Conservation (phyloP, 2,888 invertebrate species). For the Belgica antarctica region DNA sequence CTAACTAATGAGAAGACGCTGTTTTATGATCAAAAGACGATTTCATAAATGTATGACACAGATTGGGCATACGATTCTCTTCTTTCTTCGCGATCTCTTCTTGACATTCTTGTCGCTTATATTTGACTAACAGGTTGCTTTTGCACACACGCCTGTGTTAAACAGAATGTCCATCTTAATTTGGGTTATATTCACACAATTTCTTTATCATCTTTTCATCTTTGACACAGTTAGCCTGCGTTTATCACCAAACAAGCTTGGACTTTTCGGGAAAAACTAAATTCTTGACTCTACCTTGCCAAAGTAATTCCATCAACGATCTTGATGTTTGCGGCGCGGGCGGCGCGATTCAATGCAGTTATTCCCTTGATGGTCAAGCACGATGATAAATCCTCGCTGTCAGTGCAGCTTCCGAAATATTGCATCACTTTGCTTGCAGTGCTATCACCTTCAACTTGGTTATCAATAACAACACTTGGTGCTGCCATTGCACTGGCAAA, state of each 20-base stretch:
- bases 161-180: too few species aligned
- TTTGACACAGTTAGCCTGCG: too few species aligned
- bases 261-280: neutral
- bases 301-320: constrained; percentile 61
- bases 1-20: neutral
- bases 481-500: constrained; percentile 51
- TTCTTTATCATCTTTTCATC: neutral
- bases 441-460: constrained; percentile 47
- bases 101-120: too few species aligned
- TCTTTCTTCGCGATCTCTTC: too few species aligned
- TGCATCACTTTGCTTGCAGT: constrained; percentile 51
- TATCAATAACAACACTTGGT: constrained; percentile 48
- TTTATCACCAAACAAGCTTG: neutral
- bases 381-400: constrained; percentile 56
- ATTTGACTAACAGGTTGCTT: neutral
- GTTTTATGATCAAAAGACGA: neutral
- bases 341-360: constrained; percentile 59
- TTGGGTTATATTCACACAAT: neutral
- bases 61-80: too few species aligned
- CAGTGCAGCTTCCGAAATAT: constrained; percentile 54
- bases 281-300: constrained; percentile 53
- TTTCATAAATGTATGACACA: neutral
- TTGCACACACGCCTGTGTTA: too few species aligned
- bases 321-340: constrained; percentile 59
- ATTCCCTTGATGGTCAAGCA: constrained; percentile 62